Conservation (phyloP, 1,140 invertebrate genomes). For the Orius laevigatus region DNA sequence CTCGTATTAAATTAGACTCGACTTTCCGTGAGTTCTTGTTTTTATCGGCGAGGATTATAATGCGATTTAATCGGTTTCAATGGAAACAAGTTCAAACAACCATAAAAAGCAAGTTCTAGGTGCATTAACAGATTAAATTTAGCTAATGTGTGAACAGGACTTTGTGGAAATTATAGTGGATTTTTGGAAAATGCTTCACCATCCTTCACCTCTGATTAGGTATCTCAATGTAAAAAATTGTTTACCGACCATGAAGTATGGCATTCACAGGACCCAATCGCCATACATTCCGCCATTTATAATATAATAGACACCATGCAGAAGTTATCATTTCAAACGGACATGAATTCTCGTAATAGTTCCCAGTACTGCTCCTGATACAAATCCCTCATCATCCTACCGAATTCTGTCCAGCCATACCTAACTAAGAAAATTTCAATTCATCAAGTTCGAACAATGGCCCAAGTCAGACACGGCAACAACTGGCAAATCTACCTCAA, state of each 20-base stretch:
- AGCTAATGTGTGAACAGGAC: no score
- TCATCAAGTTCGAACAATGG: neutral
- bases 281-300: neutral
- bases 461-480: neutral
- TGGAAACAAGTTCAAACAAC: no score
- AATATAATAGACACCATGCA: neutral
- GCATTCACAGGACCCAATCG: slow-evolving; percentile 6
- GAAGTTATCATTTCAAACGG: neutral
- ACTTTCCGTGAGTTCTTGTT: no score
- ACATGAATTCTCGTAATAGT: neutral
- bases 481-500: neutral
- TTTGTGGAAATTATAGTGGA: no score
- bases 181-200: slow-evolving; percentile 5
- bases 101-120: no score
- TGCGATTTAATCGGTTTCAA: no score
- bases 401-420: neutral
- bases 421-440: neutral
- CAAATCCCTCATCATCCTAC: no score
- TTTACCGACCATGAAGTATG: slow-evolving; percentile 7
- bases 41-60: no score
- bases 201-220: slow-evolving; percentile 8
- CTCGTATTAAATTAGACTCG: no score
- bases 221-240: slow-evolving; percentile 12
- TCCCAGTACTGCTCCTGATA: no score
- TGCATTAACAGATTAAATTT: no score